Conservation (phyloP, 2,888 invertebrate genomes). For the Elgonia sp. region DNA sequence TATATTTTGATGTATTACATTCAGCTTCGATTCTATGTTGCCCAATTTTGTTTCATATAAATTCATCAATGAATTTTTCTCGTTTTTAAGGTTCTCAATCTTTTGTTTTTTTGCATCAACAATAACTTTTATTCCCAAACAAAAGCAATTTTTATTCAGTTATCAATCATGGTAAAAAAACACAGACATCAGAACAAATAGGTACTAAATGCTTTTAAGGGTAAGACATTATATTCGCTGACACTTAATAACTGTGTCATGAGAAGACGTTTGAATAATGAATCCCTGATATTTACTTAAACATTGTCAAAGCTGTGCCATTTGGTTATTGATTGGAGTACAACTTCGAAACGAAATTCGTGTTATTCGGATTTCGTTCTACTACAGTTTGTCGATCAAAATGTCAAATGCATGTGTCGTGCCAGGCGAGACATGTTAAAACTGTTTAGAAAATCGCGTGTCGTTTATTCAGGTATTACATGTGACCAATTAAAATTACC, state of each 20-base stretch:
- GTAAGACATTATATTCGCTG: neutral
- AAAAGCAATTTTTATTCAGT: neutral
- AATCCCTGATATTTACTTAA: neutral
- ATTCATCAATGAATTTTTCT: too few species aligned
- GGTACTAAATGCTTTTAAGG: neutral
- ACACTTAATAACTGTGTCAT: neutral
- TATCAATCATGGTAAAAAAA: constrained; percentile 9
- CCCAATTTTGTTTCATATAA: too few species aligned
- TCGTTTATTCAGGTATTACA: constrained; percentile 41
- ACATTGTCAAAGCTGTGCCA: constrained; percentile 10
- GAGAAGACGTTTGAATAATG: neutral
- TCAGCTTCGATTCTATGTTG: too few species aligned
- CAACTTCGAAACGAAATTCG: constrained; percentile 25
- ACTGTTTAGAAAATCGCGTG: constrained; percentile 59
- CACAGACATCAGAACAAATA: neutral
- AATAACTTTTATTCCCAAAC: neutral
- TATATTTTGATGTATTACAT: too few species aligned
- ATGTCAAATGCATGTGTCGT: constrained; percentile 42
- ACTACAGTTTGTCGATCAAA: constrained; percentile 41
- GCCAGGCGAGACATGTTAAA: constrained; percentile 47
- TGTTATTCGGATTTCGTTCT: constrained; percentile 13
- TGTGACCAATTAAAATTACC: constrained; percentile 50
- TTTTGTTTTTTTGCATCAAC: too few species aligned
- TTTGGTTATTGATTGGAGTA: constrained; percentile 18
- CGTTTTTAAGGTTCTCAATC: too few species aligned